These are phyloP conservation scores for Agrypnia vestita DNA, from an alignment of 1,140 invertebrate species.

Conservation along the genomic window DNA sequence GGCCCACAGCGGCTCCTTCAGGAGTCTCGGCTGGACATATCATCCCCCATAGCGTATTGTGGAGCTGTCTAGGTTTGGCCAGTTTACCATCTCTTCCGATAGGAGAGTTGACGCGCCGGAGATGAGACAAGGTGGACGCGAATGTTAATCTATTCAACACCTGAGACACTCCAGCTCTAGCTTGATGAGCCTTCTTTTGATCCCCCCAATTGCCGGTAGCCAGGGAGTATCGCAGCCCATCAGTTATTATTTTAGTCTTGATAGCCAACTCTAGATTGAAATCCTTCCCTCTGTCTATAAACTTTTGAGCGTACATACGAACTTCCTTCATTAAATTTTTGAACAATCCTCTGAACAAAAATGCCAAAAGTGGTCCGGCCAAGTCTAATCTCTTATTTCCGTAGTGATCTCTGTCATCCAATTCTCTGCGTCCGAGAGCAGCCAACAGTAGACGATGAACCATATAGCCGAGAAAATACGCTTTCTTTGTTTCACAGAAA, in stretches of 20 bases:
- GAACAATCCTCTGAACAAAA: slow-evolving; percentile 95
- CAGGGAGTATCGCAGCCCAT: slow-evolving; percentile 97
- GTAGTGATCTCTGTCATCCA: slow-evolving; percentile 99
- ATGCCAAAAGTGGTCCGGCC: slow-evolving; percentile 96
- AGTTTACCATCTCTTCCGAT: slow-evolving; percentile 99
- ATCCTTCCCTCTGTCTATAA: slow-evolving; percentile 98
- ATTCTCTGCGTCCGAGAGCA: slow-evolving; percentile 93
- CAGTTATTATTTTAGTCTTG: slow-evolving; percentile 98
- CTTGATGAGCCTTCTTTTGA: slow-evolving; percentile 99
- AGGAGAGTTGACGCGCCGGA: slow-evolving; percentile 97
- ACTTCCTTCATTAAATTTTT: slow-evolving; percentile 97
- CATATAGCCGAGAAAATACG: slow-evolving; percentile 99
- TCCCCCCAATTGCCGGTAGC: slow-evolving; percentile 99
- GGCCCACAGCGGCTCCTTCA: slow-evolving; percentile 91
- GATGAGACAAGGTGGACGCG: slow-evolving; percentile 97
- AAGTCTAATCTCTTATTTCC: slow-evolving; percentile 98
- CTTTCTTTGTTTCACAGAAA: slow-evolving; percentile 99
- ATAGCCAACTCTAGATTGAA: slow-evolving; percentile 98
- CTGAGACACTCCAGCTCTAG: slow-evolving; percentile 90
- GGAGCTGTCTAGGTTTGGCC: slow-evolving; percentile 97
- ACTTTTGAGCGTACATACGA: slow-evolving; percentile 98
- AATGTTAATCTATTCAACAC: slow-evolving; percentile 97
- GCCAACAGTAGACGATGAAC: slow-evolving; percentile 95
- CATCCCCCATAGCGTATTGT: slow-evolving; percentile 99
- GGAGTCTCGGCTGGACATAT: slow-evolving; percentile 99